Conservation (phyloP, 2,113 vertebrate species). For the Dissostichus mawsoni region DNA sequence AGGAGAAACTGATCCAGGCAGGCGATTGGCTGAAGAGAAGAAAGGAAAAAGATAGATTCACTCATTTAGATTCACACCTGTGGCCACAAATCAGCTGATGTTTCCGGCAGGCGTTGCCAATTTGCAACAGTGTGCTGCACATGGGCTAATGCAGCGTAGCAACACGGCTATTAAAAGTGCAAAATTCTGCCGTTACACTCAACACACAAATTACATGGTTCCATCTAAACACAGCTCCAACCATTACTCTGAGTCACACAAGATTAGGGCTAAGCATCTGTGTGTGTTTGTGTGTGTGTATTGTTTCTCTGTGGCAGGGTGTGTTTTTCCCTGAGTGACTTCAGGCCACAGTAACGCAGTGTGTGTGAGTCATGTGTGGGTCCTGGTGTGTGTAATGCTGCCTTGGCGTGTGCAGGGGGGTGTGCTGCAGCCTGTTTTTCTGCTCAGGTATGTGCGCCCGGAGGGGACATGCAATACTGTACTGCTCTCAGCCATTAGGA, state of each 20-base stretch:
- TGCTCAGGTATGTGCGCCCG: slow-evolving; percentile 84
- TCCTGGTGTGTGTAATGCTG: slow-evolving; percentile 56
- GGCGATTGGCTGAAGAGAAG: slow-evolving; percentile 23
- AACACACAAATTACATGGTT: slow-evolving; percentile 64
- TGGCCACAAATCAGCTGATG: slow-evolving; percentile 19
- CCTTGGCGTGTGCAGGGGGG: slow-evolving; percentile 80
- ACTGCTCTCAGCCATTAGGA: slow-evolving; percentile 63
- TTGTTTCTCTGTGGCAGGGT: slow-evolving; percentile 73
- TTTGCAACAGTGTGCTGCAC: slow-evolving; percentile 2
- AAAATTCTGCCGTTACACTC: slow-evolving; percentile 39
- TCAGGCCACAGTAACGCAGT: slow-evolving; percentile 75
- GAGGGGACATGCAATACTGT: slow-evolving; percentile 77
- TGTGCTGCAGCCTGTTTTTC: slow-evolving; percentile 81
- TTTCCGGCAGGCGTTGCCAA: slow-evolving; percentile 8
- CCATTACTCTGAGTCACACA: slow-evolving; percentile 68
- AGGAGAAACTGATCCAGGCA: slow-evolving; percentile 64
- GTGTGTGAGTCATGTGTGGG: slow-evolving; percentile 55
- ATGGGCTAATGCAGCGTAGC: slow-evolving; percentile 1
- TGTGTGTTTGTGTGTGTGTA: slow-evolving; percentile 51
- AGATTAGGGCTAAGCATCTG: slow-evolving; percentile 51
- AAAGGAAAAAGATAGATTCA: not conserved
- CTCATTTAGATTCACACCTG: slow-evolving; percentile 21
- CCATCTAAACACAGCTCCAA: slow-evolving; percentile 50
- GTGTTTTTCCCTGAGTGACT: slow-evolving; percentile 76
- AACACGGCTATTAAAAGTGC: slow-evolving; percentile 25